Evolutionary conservation across 2,888 invertebrate species (phyloP), one percentile per base, ranked within the genome.

Genomic region (Tricholauxania praeusta): DNA sequence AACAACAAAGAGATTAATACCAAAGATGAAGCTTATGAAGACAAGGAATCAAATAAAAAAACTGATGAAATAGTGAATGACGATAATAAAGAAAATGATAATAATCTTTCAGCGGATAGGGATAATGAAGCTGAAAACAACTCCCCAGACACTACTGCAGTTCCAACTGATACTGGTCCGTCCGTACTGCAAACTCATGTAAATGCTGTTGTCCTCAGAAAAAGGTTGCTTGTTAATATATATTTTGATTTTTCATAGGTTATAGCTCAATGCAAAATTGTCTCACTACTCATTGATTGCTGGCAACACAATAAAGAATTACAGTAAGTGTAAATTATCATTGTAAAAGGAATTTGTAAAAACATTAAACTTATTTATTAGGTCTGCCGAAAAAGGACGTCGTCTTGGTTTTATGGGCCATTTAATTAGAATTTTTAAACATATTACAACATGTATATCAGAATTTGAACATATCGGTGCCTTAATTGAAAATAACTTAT

Each of bases 281-380:
- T 96, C 79, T 91, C 93, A 80, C 91, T 93, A 86, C 91, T 97
- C 82, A 89, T 96, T 85, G 93, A 93, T 79, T 93, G 92, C 68
- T 97, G 94, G 91, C 92, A 93, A 81, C 91, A 92, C 78, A 95
- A 95, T 87, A 92, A 93, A 80, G 89, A 90, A 80, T 90, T 91
- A 85, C 92, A 93, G 95, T 95, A 88, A 92, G 93, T 7, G 15
- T 51, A 28, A 19, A 19, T 55, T 10, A 12, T 14, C 6, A 4
- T 65, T 28, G 10, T 7, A 47, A 15, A 14, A 2, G 1, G 8
- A 19, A 68, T 28, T 32, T n/a, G 0, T 15, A 39, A 63, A 14
- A 47, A 5, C 5, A 63, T 55, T 52, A 71, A n/a, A 60, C 32
- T 53, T 55, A 62, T n/a, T 66, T 74, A 74, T 12, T 65, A 91